These are phyloP conservation scores for Arctopsyche grandis DNA, from an alignment of 1,140 invertebrate genomes.

Conservation along the genomic window DNA sequence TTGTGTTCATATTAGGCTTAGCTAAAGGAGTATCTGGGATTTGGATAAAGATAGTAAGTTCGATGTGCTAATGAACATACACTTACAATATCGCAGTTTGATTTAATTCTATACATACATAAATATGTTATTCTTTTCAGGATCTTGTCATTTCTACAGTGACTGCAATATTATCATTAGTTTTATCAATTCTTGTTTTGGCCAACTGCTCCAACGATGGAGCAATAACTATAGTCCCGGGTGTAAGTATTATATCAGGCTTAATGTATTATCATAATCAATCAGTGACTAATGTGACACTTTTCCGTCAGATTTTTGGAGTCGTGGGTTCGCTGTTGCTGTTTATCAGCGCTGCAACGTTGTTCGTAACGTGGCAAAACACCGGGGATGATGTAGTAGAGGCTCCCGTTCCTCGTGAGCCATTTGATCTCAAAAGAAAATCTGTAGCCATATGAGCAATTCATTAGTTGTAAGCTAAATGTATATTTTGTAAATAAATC, in stretches of 20 bases:
- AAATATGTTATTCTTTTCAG: slow-evolving; percentile 36
- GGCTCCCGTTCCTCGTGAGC: slow-evolving; percentile 12
- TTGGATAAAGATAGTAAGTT: slow-evolving; percentile 49
- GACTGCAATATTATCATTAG: slow-evolving; percentile 40
- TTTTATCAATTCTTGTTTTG: slow-evolving; percentile 48
- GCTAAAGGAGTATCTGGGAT: slow-evolving; percentile 42
- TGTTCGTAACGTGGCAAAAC: slow-evolving; percentile 49
- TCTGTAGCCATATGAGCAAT: slow-evolving; percentile 44
- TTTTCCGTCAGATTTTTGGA: slow-evolving; percentile 45
- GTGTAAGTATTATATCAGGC: slow-evolving; percentile 19
- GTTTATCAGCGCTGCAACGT: slow-evolving; percentile 38
- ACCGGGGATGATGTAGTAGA: slow-evolving; percentile 39
- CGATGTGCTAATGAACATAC: background rate
- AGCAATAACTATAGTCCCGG: slow-evolving; percentile 30
- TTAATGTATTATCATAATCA: background rate
- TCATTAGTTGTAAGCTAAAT: background rate
- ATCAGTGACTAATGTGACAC: background rate
- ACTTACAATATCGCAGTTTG: slow-evolving; percentile 20
- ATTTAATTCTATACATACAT: background rate
- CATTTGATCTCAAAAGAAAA: slow-evolving; percentile 33
- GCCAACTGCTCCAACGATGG: slow-evolving; percentile 39
- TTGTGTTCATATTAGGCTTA: slow-evolving; percentile 43
- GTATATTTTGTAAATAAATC: no score
- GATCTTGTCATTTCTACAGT: slow-evolving; percentile 43
- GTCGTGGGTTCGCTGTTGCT: slow-evolving; percentile 43